These are phyloP conservation scores for Argyresthia goedartella DNA, from an alignment of 2,888 invertebrate species.

Conservation along the genomic window DNA sequence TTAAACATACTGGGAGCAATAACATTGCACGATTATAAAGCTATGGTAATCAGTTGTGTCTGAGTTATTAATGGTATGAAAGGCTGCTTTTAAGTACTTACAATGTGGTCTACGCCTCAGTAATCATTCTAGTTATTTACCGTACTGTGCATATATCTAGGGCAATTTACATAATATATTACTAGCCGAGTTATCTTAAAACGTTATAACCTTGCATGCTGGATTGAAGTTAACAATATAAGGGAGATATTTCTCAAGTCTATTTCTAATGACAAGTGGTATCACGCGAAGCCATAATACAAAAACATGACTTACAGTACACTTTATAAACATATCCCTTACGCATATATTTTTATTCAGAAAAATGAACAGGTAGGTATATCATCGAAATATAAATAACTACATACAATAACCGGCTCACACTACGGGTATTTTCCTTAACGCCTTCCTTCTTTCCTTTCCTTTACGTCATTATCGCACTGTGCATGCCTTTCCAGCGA, in stretches of 20 bases:
- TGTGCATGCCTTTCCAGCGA: no score
- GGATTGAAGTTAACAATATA: background rate
- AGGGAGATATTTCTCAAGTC: slow-evolving; percentile 1
- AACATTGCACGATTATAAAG: background rate
- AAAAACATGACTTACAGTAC: background rate
- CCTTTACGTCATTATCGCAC: no score
- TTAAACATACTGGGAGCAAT: background rate
- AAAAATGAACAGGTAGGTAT: background rate
- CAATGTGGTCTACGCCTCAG: no score
- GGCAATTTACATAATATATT: background rate
- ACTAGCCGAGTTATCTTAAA: background rate
- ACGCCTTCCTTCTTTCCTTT: no score
- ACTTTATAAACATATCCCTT: background rate
- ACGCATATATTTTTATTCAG: background rate
- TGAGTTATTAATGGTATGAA: no score
- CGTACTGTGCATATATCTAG: background rate
- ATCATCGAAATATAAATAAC: background rate
- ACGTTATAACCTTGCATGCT: background rate
- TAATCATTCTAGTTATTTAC: background rate
- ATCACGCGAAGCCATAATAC: no score
- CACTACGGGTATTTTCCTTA: background rate
- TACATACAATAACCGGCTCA: background rate
- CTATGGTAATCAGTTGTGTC: background rate
- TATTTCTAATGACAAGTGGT: background rate
- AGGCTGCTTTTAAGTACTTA: no score